Conservation (phyloP, 2,113 vertebrate species). For the Xiphophorus couchianus region DNA sequence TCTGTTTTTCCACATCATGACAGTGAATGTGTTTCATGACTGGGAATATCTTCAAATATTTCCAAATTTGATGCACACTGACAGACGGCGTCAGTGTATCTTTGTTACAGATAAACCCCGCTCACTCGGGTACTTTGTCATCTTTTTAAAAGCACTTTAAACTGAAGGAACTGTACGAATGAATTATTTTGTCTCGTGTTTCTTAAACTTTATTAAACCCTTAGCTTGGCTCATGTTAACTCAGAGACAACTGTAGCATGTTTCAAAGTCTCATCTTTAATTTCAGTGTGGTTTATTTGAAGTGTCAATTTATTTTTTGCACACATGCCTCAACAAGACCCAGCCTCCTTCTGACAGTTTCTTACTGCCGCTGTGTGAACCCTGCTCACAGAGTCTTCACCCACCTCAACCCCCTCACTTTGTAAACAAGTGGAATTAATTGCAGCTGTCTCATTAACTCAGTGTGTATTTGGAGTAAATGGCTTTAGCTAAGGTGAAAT, state of each 20-base stretch:
- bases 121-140: too few species aligned
- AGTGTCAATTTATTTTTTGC: neutral
- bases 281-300: conserved; percentile 7
- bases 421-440: conserved; percentile 64
- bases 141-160: too few species aligned
- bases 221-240: too few species aligned
- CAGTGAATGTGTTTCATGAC: neutral
- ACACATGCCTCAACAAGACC: neutral
- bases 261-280: conserved; percentile 5
- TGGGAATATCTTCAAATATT: neutral
- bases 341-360: neutral
- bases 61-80: too few species aligned
- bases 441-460: conserved; percentile 65
- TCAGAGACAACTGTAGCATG: neutral
- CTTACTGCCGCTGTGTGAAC: conserved; percentile 13
- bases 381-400: conserved; percentile 29
- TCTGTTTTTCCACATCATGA: neutral
- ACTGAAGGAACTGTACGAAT: too few species aligned
- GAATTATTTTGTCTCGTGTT: too few species aligned
- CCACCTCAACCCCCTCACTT: conserved; percentile 29
- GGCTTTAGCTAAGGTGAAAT: conserved; percentile 60
- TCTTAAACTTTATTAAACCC: too few species aligned
- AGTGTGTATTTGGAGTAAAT: conserved; percentile 55
- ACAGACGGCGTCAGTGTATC: too few species aligned
- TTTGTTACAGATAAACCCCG: too few species aligned